Percentiles rank a stretch among this genome's conserved stretches.
Conservation (phyloP, 2,888 invertebrate species). For the Exocentrus adspersus region DNA sequence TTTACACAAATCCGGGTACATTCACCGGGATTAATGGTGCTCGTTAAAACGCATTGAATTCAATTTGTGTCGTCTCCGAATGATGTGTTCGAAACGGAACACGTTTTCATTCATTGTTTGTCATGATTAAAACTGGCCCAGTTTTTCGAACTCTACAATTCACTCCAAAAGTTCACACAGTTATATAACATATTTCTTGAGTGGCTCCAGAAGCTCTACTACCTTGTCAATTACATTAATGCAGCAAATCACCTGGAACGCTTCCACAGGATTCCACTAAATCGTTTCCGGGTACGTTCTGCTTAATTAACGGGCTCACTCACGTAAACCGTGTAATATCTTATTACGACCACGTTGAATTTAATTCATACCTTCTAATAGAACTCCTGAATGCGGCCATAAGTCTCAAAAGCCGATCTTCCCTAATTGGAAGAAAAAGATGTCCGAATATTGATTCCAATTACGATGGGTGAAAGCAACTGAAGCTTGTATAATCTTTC, state of each 20-base stretch:
- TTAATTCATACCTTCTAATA: constrained; percentile 8
- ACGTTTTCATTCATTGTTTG: too few relatives aligned
- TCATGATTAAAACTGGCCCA: too few relatives aligned
- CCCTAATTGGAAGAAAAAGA: too few relatives aligned
- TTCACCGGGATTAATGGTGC: constrained; percentile 9
- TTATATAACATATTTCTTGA: too few relatives aligned
- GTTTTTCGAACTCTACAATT: too few relatives aligned
- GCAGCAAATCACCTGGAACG: constrained; percentile 64
- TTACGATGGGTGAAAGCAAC: too few relatives aligned
- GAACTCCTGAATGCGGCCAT: neutral
- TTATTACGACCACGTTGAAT: constrained; percentile 1
- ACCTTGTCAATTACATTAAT: constrained; percentile 79
- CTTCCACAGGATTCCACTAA: neutral
- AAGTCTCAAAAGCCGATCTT: neutral
- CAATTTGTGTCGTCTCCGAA: constrained; percentile 11
- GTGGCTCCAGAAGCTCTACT: neutral
- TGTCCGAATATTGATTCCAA: too few relatives aligned
- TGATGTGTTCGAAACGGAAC: neutral
- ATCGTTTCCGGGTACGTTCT: neutral
- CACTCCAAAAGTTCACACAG: too few relatives aligned
- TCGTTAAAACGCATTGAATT: constrained; percentile 10
- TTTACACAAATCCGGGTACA: constrained; percentile 11
- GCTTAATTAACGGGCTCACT: constrained; percentile 10
- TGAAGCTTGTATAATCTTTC: too few relatives aligned
- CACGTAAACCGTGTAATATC: constrained; percentile 16